Base-by-base conservation (phyloP, 2,797 vertebrate genomes). In the Hippopotamyrus pictus region DNA sequence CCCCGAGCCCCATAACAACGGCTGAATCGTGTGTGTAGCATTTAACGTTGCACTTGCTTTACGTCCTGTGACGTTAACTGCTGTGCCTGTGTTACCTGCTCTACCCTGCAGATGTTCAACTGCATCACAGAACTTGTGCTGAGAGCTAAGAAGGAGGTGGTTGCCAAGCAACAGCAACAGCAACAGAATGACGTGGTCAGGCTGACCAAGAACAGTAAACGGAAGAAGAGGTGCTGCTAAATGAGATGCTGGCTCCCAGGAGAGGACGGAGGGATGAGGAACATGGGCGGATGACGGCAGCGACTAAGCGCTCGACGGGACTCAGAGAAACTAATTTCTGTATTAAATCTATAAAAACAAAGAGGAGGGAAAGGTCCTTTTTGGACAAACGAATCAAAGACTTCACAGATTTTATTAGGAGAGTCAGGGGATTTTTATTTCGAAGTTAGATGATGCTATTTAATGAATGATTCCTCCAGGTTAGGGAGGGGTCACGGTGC, bases 171-270 rank as follows among this genome's bases (percentile, higher is more conserved):
- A 94, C 98, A 99, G 90, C 98, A 99, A 95, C 98, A 99, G 90
- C 98, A 99, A 95, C 98, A 99, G 96, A 98, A 98, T 11, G 98
- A 99, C 19, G 98, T 99, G 96, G 97, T 99, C 94, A 98, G 98
- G 96, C 97, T 99, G 94, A 97, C 94, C 92, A 98, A 98, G 96
- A 99, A 98, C 96, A 99, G 97, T 97, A 99, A 99, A 98, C 95
- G 98, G 89, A 99, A 98, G 97, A 99, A 99, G 94, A 95, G 98
- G 93, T 99, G 98, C 96, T 99, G 98, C 97, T 99, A 97, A 97
- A 96, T 96, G 91, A 93, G 91, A 88, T 91, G 11, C 53, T 94
- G 87, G 94, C 92, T 90, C 9, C 11, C 73, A n/a, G 73, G 37
- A 79, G 17, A 82, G 91, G 91, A 91, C 25, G 88, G 53, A 69